Percentiles rank a stretch among this genome's conserved stretches.
Evolutionary conservation across 2,888 invertebrate species (phyloP).

Genomic region (Luperina testacea): DNA sequence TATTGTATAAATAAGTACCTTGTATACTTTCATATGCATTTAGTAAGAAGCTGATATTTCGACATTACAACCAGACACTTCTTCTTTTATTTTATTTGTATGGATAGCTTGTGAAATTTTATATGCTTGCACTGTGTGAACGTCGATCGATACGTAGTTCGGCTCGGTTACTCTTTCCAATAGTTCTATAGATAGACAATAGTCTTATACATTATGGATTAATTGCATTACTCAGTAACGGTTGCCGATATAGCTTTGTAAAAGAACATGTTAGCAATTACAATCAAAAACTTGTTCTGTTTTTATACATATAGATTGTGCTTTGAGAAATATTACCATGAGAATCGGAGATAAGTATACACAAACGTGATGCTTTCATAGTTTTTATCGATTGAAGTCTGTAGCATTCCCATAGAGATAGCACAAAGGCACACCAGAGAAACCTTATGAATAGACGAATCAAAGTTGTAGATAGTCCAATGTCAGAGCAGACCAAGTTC

Average conservation of each 20-base stretch:
- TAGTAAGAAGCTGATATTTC: background rate
- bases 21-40: background rate
- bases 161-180: background rate
- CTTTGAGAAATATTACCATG: background rate
- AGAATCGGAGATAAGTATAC: background rate
- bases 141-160: background rate
- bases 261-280: background rate
- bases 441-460: constrained; percentile 56
- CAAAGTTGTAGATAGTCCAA: constrained; percentile 62
- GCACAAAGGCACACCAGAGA: constrained; percentile 24
- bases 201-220: background rate
- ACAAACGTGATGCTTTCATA: background rate
- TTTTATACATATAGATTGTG: background rate
- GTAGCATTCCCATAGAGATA: constrained; percentile 11
- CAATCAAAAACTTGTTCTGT: background rate
- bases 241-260: background rate
- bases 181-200: background rate
- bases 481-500: constrained; percentile 65
- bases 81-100: background rate
- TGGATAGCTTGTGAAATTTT: background rate
- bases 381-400: constrained; percentile 11
- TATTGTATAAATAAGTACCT: too few relatives aligned
- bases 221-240: background rate
- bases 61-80: background rate
- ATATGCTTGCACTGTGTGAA: background rate